Evolutionary conservation across 2,797 vertebrate genomes (phyloP).

Genomic region (Sebastiscus tertius): DNA sequence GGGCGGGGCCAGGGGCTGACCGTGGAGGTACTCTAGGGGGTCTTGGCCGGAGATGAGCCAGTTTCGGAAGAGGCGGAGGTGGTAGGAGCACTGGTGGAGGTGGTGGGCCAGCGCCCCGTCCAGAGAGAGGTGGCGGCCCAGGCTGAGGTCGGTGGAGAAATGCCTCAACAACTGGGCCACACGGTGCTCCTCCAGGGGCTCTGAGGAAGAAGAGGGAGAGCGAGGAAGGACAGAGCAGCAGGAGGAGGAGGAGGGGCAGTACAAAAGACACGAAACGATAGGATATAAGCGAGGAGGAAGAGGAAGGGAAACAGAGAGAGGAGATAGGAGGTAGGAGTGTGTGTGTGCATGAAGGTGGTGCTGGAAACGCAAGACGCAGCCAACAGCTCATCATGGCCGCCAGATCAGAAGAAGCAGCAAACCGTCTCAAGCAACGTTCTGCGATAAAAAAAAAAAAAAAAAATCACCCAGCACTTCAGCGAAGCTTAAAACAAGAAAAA

Average conservation of each 20-base stretch:
- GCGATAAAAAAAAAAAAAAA: neutral
- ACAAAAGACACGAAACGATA: conserved; percentile 58
- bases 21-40: conserved; percentile 96
- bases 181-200: conserved; percentile 92
- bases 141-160: conserved; percentile 91
- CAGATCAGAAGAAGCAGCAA: conserved; percentile 26
- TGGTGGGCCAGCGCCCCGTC: conserved; percentile 95
- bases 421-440: conserved; percentile 14
- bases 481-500: conserved; percentile 21
- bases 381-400: conserved; percentile 25
- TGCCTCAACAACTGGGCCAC: conserved; percentile 94
- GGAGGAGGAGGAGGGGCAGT: conserved; percentile 52
- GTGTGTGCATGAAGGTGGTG: neutral
- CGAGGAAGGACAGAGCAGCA: conserved; percentile 72
- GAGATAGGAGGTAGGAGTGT: neutral
- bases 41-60: conserved; percentile 98
- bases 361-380: conserved; percentile 38
- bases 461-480: conserved; percentile 6
- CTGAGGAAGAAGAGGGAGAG: conserved; percentile 88
- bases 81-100: conserved; percentile 98
- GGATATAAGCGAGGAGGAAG: conserved; percentile 40
- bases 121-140: conserved; percentile 88
- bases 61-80: conserved; percentile 98
- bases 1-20: conserved; percentile 86
- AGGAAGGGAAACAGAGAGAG: neutral